Percentiles rank a stretch among this genome's conserved stretches.
phyloP scores from a whole-genome alignment of 2,888 invertebrate species.

The Synergus gifuensis region DNA sequence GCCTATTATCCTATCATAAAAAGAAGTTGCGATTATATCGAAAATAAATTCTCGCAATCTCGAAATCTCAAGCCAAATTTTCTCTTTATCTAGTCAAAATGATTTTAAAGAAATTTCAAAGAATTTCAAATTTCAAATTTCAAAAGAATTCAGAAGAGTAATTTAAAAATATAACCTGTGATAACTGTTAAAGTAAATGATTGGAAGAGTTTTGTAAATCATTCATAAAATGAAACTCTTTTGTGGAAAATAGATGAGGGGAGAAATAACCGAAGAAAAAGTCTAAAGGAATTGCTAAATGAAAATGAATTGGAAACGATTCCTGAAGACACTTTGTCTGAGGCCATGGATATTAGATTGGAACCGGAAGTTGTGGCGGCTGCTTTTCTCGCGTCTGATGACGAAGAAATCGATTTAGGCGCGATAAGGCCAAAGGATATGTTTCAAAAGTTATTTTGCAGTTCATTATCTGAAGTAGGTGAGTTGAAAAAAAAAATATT shows the following conservation, averaged over 20 bases:
- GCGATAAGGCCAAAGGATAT: conserved; percentile 53
- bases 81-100: too few species aligned
- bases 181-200: too few species aligned
- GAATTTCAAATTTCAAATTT: too few species aligned
- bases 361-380: conserved; percentile 62
- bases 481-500: neutral
- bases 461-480: neutral
- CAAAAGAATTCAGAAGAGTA: too few species aligned
- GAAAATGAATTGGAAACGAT: conserved; percentile 54
- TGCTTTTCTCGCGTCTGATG: conserved; percentile 60
- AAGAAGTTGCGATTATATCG: too few species aligned
- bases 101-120: too few species aligned
- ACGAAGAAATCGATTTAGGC: conserved; percentile 56
- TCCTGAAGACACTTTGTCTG: conserved; percentile 55
- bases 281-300: conserved; percentile 54
- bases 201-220: too few species aligned
- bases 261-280: conserved; percentile 47
- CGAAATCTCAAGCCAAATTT: too few species aligned
- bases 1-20: too few species aligned
- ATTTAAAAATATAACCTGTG: too few species aligned
- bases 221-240: neutral
- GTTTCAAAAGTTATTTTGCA: conserved; percentile 56
- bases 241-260: neutral
- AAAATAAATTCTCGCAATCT: too few species aligned
- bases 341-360: conserved; percentile 55